Base-by-base conservation (phyloP, 2,113 vertebrate genomes). In the Dolichallabes microphthalmus region DNA sequence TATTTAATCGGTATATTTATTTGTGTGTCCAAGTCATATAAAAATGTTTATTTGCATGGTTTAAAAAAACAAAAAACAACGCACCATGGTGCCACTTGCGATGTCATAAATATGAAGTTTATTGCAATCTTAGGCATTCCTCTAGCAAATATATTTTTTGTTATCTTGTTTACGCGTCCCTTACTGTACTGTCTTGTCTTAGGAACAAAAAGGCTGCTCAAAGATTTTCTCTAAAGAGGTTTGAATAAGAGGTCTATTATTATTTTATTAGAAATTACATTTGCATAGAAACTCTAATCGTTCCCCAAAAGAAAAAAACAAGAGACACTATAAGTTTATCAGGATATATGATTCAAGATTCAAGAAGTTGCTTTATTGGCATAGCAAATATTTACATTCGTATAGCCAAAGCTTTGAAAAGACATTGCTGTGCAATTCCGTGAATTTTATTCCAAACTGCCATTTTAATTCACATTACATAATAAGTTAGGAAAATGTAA, bases 1-100 rank as follows among this genome's bases (percentile, higher is more conserved):
- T 84, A 84, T 77, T 64, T 25, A 13, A 82, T 71, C 77, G 32
- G 12, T 15, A 27, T 64, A 14, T 52, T 74, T 66, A 15, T n/a
- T 32, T 20, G 53, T 53, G 15, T 20, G 25, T 35, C 52, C 13
- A 57, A 32, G 60, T 63, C 8, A 45, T 39, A 39, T 22, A 61
- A 17, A 15, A 17, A 66, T n/a, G n/a, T n/a, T n/a, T n/a, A n/a
- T n/a, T n/a, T n/a, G n/a, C n/a, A n/a, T n/a, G n/a, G n/a, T n/a
- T n/a, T n/a, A n/a, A n/a, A n/a, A n/a, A n/a, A n/a, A n/a, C n/a
- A n/a, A n/a, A n/a, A n/a, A n/a, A n/a, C n/a, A n/a, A n/a, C 64
- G 13, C n/a, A 39, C 20, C 32, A 35, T 45, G 35, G 8, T 22
- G 17, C 15, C 2, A 32, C 30, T 17, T 69, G 15, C 15, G 0